A percentile compares a stretch with the other conserved stretches of the same genome.
These are phyloP conservation scores for Diprion similis DNA, from an alignment of 1,140 invertebrate species.

Conservation along the genomic window DNA sequence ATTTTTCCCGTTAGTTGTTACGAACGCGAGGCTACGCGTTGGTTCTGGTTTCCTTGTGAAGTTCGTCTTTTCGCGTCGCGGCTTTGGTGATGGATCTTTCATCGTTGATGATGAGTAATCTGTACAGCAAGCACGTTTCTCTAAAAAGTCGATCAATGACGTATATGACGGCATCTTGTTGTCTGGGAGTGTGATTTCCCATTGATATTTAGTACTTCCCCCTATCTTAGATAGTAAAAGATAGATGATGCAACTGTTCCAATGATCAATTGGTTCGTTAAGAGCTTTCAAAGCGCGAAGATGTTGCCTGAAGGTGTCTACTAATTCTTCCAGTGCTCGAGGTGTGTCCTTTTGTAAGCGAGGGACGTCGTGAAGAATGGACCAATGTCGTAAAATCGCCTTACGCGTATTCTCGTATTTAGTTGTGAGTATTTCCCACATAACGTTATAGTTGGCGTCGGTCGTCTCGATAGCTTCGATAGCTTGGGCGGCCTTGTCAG, in stretches of 20 bases:
- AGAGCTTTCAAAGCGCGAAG: not conserved
- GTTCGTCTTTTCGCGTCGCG: too few species aligned
- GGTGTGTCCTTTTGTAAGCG: slow-evolving; percentile 29
- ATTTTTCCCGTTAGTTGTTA: not conserved
- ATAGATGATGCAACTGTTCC: not conserved
- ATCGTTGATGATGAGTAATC: not conserved
- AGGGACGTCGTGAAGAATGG: slow-evolving; percentile 31
- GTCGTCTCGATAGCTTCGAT: slow-evolving; percentile 42
- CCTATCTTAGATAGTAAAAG: not conserved
- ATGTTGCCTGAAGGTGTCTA: not conserved
- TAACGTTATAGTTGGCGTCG: slow-evolving; percentile 46
- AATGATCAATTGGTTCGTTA: not conserved
- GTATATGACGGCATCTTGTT: slow-evolving; percentile 15
- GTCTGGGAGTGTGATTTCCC: slow-evolving; percentile 20
- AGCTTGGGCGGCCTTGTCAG: slow-evolving; percentile 38
- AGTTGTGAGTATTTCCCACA: slow-evolving; percentile 44
- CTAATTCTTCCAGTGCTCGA: slow-evolving; percentile 16
- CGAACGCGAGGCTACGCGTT: not conserved
- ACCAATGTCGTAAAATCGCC: slow-evolving; percentile 45
- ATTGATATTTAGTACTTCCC: not conserved
- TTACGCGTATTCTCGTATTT: slow-evolving; percentile 49
- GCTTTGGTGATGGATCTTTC: not conserved
- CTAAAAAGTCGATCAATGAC: slow-evolving; percentile 13
- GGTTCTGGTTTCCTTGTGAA: not conserved
- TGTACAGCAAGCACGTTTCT: slow-evolving; percentile 16